phyloP scores from a whole-genome alignment of 2,113 vertebrate genomes.

The Percopsis transmontana region DNA sequence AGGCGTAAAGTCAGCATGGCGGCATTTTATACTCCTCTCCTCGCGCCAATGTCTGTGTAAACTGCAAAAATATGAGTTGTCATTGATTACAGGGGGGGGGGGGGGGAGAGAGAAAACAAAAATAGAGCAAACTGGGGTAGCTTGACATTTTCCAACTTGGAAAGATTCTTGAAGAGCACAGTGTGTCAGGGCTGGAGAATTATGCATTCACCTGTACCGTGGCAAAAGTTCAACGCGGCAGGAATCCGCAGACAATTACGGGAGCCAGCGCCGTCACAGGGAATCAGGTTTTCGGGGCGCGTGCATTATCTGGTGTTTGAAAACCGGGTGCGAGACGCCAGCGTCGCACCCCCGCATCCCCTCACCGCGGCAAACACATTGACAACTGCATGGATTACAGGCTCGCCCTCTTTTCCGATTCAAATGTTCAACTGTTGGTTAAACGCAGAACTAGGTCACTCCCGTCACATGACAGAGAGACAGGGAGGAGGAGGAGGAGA shows the following conservation, averaged over 20 bases:
- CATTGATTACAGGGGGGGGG: slow-evolving; percentile 65
- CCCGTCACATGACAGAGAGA: slow-evolving; percentile 44
- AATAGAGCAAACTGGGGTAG: slow-evolving; percentile 24
- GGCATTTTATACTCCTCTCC: slow-evolving; percentile 66
- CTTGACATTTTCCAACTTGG: slow-evolving; percentile 66
- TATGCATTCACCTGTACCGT: slow-evolving; percentile 56
- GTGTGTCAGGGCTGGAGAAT: slow-evolving; percentile 51
- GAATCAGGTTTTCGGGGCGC: slow-evolving; percentile 54
- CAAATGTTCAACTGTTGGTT: slow-evolving; percentile 57
- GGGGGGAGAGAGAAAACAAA: background rate
- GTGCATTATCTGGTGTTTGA: slow-evolving; percentile 64
- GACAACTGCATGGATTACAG: slow-evolving; percentile 47
- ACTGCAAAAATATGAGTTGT: slow-evolving; percentile 61
- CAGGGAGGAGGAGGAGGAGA: background rate
- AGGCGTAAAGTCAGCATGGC: slow-evolving; percentile 67
- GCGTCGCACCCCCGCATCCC: slow-evolving; percentile 59
- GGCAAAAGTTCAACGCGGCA: slow-evolving; percentile 55
- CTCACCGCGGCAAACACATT: background rate
- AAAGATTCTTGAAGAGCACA: slow-evolving; percentile 28
- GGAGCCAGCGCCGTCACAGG: slow-evolving; percentile 44
- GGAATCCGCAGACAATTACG: slow-evolving; percentile 68
- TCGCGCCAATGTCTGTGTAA: slow-evolving; percentile 66
- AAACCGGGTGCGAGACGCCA: slow-evolving; percentile 59
- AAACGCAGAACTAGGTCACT: slow-evolving; percentile 58
- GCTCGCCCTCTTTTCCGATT: slow-evolving; percentile 37